Percentiles rank a stretch among this genome's conserved stretches.
phyloP scores from a whole-genome alignment of 2,113 vertebrate genomes.

The Excalfactoria chinensis region DNA sequence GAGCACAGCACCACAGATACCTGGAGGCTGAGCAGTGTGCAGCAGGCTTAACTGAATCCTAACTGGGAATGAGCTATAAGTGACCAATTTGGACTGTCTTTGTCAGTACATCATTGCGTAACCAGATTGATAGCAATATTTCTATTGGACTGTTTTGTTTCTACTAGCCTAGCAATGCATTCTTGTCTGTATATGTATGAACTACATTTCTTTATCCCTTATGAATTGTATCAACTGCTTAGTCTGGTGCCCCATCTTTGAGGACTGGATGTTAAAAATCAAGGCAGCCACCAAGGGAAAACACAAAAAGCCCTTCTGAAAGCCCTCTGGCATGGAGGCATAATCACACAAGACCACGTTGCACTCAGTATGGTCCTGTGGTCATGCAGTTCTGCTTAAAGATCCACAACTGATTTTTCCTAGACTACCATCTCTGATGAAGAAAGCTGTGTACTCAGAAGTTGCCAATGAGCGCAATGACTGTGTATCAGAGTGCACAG shows the following conservation, averaged over 20 bases:
- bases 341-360: not conserved
- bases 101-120: not conserved
- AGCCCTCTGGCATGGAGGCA: not conserved
- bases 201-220: not conserved
- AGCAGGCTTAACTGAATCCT: not conserved
- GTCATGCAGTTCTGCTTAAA: not conserved
- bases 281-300: rapidly evolving
- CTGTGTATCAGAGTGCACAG: not conserved
- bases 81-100: not conserved
- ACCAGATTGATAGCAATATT: not conserved
- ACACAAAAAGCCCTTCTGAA: not conserved
- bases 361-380: not conserved
- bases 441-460: too few species aligned
- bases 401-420: not conserved
- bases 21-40: not conserved
- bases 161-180: not conserved
- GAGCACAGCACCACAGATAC: not conserved
- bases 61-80: not conserved
- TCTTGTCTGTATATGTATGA: not conserved
- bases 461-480: not conserved
- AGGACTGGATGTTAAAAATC: not conserved
- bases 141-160: not conserved
- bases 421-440: not conserved
- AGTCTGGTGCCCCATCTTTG: not conserved
- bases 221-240: not conserved